These are phyloP conservation scores for Spisula solida DNA, from an alignment of 2,888 invertebrate genomes.

Conservation along the genomic window DNA sequence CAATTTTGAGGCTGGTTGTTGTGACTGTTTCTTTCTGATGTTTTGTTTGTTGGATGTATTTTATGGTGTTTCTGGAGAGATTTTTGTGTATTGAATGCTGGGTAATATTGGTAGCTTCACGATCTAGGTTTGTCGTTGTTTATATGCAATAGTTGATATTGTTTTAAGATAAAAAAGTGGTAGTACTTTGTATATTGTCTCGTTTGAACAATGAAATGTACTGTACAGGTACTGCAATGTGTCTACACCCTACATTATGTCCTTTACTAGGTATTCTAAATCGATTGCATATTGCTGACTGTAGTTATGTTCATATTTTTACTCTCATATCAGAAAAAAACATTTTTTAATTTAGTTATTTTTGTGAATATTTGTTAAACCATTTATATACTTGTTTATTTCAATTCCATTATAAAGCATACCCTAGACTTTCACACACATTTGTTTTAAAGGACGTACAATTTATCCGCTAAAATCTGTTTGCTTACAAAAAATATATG, in stretches of 20 bases:
- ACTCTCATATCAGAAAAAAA: neutral
- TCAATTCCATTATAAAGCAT: neutral
- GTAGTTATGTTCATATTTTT: slow-evolving; percentile 15
- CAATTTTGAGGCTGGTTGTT: slow-evolving; percentile 11
- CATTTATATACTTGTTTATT: neutral
- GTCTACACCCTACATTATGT: neutral
- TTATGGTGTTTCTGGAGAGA: slow-evolving; percentile 15
- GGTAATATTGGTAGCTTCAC: neutral
- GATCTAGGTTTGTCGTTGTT: neutral
- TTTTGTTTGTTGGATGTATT: slow-evolving; percentile 25
- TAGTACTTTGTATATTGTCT: neutral
- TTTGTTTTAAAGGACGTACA: neutral
- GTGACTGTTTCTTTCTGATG: slow-evolving; percentile 3
- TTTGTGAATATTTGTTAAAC: slow-evolving; percentile 3
- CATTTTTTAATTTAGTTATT: neutral
- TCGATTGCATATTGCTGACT: neutral
- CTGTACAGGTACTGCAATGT: neutral
- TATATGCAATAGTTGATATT: slow-evolving; percentile 28
- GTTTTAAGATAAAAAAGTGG: slow-evolving; percentile 21
- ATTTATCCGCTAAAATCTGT: neutral
- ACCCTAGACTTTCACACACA: neutral
- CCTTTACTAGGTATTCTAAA: neutral
- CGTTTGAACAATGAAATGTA: neutral
- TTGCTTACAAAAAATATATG: neutral
- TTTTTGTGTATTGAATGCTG: slow-evolving; percentile 24